Evolutionary conservation across 2,888 invertebrate genomes (phyloP), one percentile per base, ranked within the genome.

Genomic region (Dermolepida albohirtum): DNA sequence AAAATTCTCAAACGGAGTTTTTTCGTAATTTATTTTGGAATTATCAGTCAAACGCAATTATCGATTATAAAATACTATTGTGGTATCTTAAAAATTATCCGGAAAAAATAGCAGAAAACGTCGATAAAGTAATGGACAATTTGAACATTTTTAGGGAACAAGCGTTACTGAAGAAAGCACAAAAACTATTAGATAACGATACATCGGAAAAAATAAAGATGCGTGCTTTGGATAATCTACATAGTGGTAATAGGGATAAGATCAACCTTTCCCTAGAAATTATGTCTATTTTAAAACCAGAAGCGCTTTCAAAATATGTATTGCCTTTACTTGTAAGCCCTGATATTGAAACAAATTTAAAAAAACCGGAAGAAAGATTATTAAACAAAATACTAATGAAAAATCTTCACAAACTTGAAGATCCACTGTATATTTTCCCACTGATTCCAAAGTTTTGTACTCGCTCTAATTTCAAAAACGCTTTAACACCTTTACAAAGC

Each of bases 401-500:
- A 5, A 49, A 14, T 29, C 17, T 72, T 5, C 59, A 49, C 39
- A 55, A 68, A 44, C 1, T 71, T 8, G 67, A 14, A 6, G 44
- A 68, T 0, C 44, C 70, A 8, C 54, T 40, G 1, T 11, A 27
- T 0, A 54, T 43, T 7, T 14, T 70, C 5, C 34, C 43, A n/a
- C n/a, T 39, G 8, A 47, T 72, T 43, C n/a, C 70, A 14, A 47
- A 51, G 22, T 71, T 66, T 54, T 70, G 67, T 7, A 55, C 43
- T 52, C 64, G 66, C 11, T 67, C 70, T 39, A 70, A 66, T 34
- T 64, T 71, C 6, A 67, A 66, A 59, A 50, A 59, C 10, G 49
- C 55, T n/a, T 16, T 55, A 65, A 34, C 8, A 10, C 51, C 70
- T 0, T 49, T 70, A 7, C 64, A 67, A 34, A 49, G 64, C 0